Conservation (phyloP, 2,888 invertebrate genomes). For the Polyploca ridens region DNA sequence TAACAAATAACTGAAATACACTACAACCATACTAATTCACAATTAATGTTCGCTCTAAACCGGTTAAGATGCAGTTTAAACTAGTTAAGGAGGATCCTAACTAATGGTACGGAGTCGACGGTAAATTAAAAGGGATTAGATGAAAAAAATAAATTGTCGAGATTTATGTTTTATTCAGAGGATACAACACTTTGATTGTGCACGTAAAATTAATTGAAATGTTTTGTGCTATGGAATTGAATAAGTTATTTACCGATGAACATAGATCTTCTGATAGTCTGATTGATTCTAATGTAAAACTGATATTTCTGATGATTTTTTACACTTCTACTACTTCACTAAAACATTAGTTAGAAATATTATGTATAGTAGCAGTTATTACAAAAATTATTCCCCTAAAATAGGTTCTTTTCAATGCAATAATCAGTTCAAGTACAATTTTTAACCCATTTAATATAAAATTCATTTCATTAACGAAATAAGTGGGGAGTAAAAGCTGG, state of each 20-base stretch:
- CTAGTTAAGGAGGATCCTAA: conserved; percentile 52
- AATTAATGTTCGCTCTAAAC: conserved; percentile 60
- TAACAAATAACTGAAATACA: conserved; percentile 61
- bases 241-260: neutral
- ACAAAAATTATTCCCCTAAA: too few species aligned
- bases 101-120: conserved; percentile 48
- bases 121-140: conserved; percentile 38
- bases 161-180: neutral
- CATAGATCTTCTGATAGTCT: too few species aligned
- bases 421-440: too few species aligned
- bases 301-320: neutral
- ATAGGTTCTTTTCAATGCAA: too few species aligned
- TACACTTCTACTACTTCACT: neutral
- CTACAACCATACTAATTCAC: conserved; percentile 59
- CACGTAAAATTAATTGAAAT: conserved; percentile 6
- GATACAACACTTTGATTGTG: neutral
- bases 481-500: neutral
- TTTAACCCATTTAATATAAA: too few species aligned
- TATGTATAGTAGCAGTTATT: too few species aligned
- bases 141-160: conserved; percentile 25
- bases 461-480: neutral
- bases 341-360: too few species aligned
- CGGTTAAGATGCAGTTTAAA: conserved; percentile 58
- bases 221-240: neutral
- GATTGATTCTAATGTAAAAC: too few species aligned